These are phyloP conservation scores for Mesoligia furuncula DNA, from an alignment of 2,888 invertebrate genomes.

Conservation along the genomic window DNA sequence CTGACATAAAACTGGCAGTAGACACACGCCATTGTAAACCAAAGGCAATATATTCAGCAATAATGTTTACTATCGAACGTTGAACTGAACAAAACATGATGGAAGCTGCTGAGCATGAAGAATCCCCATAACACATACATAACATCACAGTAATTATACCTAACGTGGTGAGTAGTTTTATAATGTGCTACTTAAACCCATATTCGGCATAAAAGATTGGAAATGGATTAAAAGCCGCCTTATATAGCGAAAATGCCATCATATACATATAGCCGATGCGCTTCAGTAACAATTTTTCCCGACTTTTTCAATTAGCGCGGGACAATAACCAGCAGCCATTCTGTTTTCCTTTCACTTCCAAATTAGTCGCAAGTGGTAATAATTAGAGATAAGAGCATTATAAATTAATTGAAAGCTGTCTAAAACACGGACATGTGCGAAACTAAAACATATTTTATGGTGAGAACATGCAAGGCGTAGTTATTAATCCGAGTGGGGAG, in stretches of 20 bases:
- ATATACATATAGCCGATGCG: background rate
- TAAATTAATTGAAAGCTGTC: slow-evolving; percentile 27
- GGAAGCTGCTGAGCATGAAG: slow-evolving; percentile 48
- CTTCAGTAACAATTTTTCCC: slow-evolving; percentile 31
- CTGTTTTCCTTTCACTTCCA: slow-evolving; percentile 51
- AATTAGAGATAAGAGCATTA: slow-evolving; percentile 24
- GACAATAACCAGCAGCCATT: slow-evolving; percentile 43
- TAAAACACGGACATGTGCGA: slow-evolving; percentile 51
- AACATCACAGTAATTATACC: slow-evolving; percentile 26
- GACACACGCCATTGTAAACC: slow-evolving; percentile 34
- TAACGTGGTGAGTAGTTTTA: slow-evolving; percentile 21
- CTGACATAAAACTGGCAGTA: slow-evolving; percentile 20
- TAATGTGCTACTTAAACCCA: slow-evolving; percentile 28
- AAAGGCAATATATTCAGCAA: slow-evolving; percentile 33
- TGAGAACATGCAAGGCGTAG: slow-evolving; percentile 45
- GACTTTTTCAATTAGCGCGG: slow-evolving; percentile 46
- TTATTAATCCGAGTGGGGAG: slow-evolving; percentile 27
- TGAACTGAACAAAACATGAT: slow-evolving; percentile 60
- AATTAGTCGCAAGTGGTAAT: slow-evolving; percentile 37
- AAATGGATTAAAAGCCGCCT: slow-evolving; percentile 35
- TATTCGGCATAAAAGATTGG: slow-evolving; percentile 34
- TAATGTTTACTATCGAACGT: slow-evolving; percentile 54
- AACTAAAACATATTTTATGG: slow-evolving; percentile 56
- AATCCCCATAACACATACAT: slow-evolving; percentile 39
- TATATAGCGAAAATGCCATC: slow-evolving; percentile 21